These are phyloP conservation scores for Leptopilina syphax DNA, from an alignment of 2,888 invertebrate genomes.

Conservation along the genomic window DNA sequence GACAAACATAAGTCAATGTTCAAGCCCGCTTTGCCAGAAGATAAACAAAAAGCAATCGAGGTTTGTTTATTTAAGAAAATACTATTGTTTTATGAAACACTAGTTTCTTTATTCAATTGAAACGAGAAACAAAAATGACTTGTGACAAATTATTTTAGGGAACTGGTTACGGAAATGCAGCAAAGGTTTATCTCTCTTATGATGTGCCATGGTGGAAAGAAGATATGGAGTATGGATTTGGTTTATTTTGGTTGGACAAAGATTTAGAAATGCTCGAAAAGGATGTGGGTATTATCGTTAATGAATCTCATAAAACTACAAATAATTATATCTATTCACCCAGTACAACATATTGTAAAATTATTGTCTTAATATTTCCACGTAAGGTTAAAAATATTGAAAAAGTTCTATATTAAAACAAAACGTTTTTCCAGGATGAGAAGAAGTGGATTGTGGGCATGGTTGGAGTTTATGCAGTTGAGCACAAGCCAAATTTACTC, in stretches of 20 bases:
- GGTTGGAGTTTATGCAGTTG: conserved; percentile 57
- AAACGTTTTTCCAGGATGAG: conserved; percentile 59
- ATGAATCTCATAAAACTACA: no score
- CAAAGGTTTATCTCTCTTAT: conserved; percentile 78
- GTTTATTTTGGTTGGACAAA: conserved; percentile 80
- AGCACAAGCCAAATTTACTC: conserved; percentile 56
- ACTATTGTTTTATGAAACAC: no score
- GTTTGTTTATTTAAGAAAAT: conserved; percentile 56
- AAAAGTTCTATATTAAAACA: no score
- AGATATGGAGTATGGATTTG: conserved; percentile 68
- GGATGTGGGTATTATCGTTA: conserved; percentile 50
- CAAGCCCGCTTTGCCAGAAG: conserved; percentile 78
- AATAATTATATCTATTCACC: no score
- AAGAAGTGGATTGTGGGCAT: not conserved
- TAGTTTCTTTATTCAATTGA: no score
- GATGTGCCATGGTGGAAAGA: conserved; percentile 81
- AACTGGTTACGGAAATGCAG: not conserved
- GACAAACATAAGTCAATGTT: conserved; percentile 79
- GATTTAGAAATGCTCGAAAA: conserved; percentile 70
- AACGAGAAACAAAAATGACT: not conserved
- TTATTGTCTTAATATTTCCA: no score
- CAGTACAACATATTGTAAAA: no score
- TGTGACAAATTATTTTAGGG: conserved; percentile 64
- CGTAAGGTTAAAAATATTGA: no score
- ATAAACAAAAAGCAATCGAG: conserved; percentile 79